phyloP scores from a whole-genome alignment of 2,888 invertebrate genomes.

The Nomada goodeniana region DNA sequence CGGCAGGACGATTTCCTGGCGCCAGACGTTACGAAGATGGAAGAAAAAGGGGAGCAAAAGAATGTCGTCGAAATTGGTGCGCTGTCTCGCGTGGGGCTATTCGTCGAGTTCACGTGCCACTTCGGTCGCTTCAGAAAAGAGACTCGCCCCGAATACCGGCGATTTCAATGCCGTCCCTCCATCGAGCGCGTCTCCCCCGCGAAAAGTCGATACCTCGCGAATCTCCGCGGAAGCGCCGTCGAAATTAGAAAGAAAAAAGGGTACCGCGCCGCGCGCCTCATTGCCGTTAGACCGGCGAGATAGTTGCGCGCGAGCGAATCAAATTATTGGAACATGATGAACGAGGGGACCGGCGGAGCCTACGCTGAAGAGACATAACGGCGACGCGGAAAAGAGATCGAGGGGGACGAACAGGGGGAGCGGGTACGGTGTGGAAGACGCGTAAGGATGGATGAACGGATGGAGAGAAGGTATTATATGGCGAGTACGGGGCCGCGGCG shows the following conservation, averaged over 20 bases:
- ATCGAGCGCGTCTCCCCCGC: not conserved
- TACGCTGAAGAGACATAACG: slow-evolving; percentile 26
- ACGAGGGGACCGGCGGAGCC: slow-evolving; percentile 38
- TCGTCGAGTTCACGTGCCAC: slow-evolving; percentile 35
- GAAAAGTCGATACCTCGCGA: not conserved
- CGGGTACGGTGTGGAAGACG: slow-evolving; percentile 9
- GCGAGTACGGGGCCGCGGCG: slow-evolving; percentile 71
- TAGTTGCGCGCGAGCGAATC: slow-evolving; percentile 36
- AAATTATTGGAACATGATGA: slow-evolving; percentile 54
- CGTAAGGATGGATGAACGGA: slow-evolving; percentile 70
- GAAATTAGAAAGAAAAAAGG: not conserved
- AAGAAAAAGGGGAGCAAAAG: slow-evolving; percentile 1
- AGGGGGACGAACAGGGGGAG: slow-evolving; percentile 1
- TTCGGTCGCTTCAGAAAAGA: not conserved
- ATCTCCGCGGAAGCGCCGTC: not conserved
- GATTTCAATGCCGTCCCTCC: slow-evolving; percentile 22
- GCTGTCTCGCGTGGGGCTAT: not conserved
- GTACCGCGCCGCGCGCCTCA: not conserved
- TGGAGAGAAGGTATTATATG: slow-evolving; percentile 77
- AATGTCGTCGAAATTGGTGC: not conserved
- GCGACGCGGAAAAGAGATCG: slow-evolving; percentile 18
- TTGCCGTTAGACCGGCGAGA: slow-evolving; percentile 2
- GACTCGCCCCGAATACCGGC: not conserved
- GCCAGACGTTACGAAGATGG: not conserved
- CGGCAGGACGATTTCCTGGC: slow-evolving; percentile 23